Conservation (phyloP, 2,113 vertebrate genomes). For the Alouatta palliata region DNA sequence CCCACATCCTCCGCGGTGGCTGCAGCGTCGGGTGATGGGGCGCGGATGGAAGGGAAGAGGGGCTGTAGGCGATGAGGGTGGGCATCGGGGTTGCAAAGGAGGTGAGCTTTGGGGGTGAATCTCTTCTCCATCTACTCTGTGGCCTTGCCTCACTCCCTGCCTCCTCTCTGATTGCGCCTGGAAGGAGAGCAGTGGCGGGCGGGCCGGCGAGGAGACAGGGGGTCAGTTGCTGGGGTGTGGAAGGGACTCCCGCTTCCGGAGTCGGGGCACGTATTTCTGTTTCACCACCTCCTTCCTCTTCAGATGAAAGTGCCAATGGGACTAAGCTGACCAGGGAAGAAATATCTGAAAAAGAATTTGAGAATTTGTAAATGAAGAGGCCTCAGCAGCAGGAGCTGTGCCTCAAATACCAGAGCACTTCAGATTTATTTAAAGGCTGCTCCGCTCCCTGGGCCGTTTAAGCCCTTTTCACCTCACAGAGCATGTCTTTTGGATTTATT, state of each 20-base stretch:
- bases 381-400: not conserved
- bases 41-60: not conserved
- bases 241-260: not conserved
- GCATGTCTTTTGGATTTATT: not conserved
- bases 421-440: slow-evolving; percentile 3
- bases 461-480: not conserved
- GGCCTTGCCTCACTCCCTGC: not conserved
- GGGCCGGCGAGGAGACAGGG: not conserved
- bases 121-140: not conserved
- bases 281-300: not conserved
- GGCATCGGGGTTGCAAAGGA: not conserved
- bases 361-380: not conserved
- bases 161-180: not conserved
- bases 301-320: not conserved
- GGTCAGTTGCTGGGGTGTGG: not conserved
- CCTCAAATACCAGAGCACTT: not conserved
- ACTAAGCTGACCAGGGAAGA: not conserved
- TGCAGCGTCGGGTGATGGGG: not conserved
- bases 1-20: not conserved
- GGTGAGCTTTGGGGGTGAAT: not conserved
- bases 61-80: not conserved
- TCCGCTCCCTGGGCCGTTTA: not conserved
- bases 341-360: not conserved
- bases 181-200: not conserved
- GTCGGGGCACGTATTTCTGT: not conserved